Percentiles rank a stretch among this genome's conserved stretches.
Evolutionary conservation across 2,797 vertebrate species (phyloP).

Genomic region (Phalanger gymnotis): DNA sequence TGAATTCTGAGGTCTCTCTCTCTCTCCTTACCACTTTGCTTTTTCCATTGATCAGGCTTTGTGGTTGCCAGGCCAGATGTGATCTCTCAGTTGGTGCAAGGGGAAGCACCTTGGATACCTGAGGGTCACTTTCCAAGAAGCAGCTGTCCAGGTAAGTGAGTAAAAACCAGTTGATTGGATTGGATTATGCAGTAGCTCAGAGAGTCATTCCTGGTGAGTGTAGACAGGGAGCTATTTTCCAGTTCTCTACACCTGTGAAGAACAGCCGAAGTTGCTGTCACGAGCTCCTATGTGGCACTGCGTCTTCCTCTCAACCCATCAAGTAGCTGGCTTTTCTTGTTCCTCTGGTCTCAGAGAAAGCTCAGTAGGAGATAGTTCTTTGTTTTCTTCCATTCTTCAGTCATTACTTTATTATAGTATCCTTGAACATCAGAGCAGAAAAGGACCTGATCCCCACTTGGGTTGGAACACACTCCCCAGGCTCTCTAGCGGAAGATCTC

Average conservation of each 20-base stretch:
- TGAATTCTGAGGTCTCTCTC: neutral
- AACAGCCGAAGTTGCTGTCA: neutral
- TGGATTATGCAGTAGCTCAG: too few relatives aligned
- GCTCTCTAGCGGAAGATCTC: rapidly evolving
- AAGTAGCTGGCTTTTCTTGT: neutral
- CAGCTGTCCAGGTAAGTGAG: neutral
- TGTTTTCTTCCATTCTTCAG: neutral
- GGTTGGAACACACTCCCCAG: neutral
- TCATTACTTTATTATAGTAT: neutral
- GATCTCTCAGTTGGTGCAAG: neutral
- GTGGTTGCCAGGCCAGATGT: neutral
- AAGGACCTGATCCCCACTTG: neutral
- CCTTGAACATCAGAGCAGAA: neutral
- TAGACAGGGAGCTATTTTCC: neutral
- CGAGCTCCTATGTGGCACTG: neutral
- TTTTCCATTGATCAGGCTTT: neutral
- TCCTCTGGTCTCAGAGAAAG: neutral
- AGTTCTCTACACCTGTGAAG: neutral
- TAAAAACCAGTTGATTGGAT: too few relatives aligned
- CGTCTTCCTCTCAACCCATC: neutral
- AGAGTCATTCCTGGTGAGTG: neutral
- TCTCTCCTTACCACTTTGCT: neutral
- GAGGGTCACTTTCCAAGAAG: neutral
- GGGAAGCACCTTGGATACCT: neutral
- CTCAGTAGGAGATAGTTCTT: neutral